Evolutionary conservation across 2,888 invertebrate genomes (phyloP).

Genomic region (Meiosimyza platycephala): DNA sequence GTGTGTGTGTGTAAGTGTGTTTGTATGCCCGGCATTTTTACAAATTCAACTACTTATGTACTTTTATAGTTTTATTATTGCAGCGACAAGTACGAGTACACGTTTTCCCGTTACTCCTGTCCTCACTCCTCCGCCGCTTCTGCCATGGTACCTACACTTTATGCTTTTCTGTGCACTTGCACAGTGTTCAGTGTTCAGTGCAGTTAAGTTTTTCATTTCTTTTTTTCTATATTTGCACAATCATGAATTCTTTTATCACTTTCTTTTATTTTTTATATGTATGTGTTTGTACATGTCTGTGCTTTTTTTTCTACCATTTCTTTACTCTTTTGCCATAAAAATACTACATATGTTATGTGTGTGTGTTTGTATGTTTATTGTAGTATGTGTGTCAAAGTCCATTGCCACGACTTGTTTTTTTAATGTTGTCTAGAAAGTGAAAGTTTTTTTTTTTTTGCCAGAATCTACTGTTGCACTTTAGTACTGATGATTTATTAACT

Average conservation of each 20-base stretch:
- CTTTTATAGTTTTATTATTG: constrained; percentile 42
- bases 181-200: background rate
- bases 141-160: background rate
- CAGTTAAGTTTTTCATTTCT: background rate
- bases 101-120: constrained; percentile 25
- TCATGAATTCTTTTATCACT: constrained; percentile 42
- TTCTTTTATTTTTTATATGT: constrained; percentile 31
- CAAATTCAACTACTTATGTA: constrained; percentile 41
- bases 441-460: constrained; percentile 16
- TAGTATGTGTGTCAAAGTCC: constrained; percentile 35
- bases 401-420: constrained; percentile 35
- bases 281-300: constrained; percentile 26
- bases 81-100: constrained; percentile 42
- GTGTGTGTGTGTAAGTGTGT: constrained; percentile 12
- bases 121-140: background rate
- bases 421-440: constrained; percentile 31
- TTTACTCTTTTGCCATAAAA: constrained; percentile 12
- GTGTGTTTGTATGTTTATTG: background rate
- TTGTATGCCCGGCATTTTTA: constrained; percentile 38
- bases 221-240: constrained; percentile 40
- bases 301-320: background rate
- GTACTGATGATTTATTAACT: constrained; percentile 40
- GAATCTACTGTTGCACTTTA: constrained; percentile 28
- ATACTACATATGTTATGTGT: constrained; percentile 3
- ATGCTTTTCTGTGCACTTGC: constrained; percentile 24